Conservation (phyloP, 2,888 invertebrate species). For the Yponomeuta plumbellus region DNA sequence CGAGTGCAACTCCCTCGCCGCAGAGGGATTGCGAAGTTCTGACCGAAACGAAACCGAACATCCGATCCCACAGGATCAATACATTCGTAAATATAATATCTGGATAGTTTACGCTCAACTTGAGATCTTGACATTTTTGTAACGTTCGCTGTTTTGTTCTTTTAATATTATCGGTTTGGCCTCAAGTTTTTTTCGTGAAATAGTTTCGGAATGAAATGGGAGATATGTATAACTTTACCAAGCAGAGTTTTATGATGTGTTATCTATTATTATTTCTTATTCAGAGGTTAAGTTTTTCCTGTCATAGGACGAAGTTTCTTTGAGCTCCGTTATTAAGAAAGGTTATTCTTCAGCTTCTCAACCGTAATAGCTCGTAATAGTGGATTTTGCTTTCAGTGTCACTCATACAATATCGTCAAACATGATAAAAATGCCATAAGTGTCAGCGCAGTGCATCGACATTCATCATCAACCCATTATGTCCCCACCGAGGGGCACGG, state of each 20-base stretch:
- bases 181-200: slow-evolving; percentile 14
- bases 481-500: too few species aligned
- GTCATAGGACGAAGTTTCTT: not conserved
- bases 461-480: too few species aligned
- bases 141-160: slow-evolving; percentile 19
- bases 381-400: not conserved
- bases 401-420: too few species aligned
- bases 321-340: not conserved
- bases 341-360: not conserved
- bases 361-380: not conserved
- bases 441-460: not conserved
- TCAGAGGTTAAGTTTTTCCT: not conserved
- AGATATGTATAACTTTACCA: not conserved
- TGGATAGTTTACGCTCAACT: slow-evolving; percentile 52
- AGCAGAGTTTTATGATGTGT: not conserved
- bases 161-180: slow-evolving; percentile 18
- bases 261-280: not conserved
- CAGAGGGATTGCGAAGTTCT: slow-evolving; percentile 73
- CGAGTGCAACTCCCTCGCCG: slow-evolving; percentile 73
- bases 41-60: slow-evolving; percentile 69
- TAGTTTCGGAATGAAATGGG: not conserved
- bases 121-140: slow-evolving; percentile 24
- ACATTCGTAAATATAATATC: slow-evolving; percentile 71
- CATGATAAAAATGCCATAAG: not conserved
- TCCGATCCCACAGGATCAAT: slow-evolving; percentile 69